Evolutionary conservation across 2,888 invertebrate species (phyloP).

Genomic region (Trichacis sp.): DNA sequence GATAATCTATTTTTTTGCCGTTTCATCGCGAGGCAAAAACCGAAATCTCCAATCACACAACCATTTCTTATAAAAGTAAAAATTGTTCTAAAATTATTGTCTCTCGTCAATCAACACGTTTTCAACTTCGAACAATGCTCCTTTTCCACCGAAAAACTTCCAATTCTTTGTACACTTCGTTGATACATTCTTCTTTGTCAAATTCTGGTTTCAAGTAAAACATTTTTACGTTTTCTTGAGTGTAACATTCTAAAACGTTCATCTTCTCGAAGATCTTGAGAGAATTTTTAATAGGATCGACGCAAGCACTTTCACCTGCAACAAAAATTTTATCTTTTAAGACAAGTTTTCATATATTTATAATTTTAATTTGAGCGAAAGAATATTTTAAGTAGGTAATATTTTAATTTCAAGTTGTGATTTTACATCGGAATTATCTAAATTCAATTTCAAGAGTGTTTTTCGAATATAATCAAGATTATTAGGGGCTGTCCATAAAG

Average conservation of each 20-base stretch:
- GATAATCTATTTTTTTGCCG: background rate
- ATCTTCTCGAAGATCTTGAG: constrained; percentile 84
- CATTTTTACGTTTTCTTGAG: constrained; percentile 59
- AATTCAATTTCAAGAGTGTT: background rate
- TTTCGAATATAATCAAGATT: no score
- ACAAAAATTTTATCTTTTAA: constrained; percentile 29
- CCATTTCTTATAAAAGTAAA: background rate
- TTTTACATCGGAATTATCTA: no score
- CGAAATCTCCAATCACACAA: background rate
- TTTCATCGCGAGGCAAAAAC: background rate
- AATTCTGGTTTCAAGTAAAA: constrained; percentile 60
- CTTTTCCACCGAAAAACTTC: constrained; percentile 61
- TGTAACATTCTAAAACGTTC: constrained; percentile 78
- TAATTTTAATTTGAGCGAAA: background rate
- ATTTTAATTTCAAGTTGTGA: no score
- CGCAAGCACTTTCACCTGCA: constrained; percentile 87
- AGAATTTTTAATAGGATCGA: constrained; percentile 88
- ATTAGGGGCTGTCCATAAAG: no score
- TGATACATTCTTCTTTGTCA: constrained; percentile 55
- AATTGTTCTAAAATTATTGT: background rate
- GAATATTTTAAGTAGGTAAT: background rate
- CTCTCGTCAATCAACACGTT: background rate
- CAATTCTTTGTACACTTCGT: constrained; percentile 56
- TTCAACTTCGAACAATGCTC: constrained; percentile 51
- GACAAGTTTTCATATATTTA: constrained; percentile 22